Percentiles rank a stretch among this genome's conserved stretches.
phyloP scores from a whole-genome alignment of 1,140 invertebrate species.

The Cepaea nemoralis region DNA sequence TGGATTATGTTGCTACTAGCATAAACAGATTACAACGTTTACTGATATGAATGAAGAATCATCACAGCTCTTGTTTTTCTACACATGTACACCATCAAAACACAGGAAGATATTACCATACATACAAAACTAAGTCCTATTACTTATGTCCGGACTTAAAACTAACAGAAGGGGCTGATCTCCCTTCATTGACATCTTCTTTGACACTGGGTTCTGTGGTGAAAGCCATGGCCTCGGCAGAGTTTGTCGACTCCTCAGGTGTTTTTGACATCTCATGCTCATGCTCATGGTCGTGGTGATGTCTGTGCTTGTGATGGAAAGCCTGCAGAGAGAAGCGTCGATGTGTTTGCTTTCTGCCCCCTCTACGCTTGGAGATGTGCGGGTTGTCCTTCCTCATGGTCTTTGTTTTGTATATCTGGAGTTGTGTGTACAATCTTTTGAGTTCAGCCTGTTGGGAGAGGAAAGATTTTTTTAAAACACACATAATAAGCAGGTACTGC shows the following conservation, averaged over 20 bases:
- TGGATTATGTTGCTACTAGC: neutral
- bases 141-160: constrained; percentile 63
- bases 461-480: too few relatives aligned
- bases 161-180: constrained; percentile 59
- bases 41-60: neutral
- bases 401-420: constrained; percentile 86
- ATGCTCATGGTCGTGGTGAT: constrained; percentile 68
- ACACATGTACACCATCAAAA: neutral
- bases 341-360: constrained; percentile 92
- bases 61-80: neutral
- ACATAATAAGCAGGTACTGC: too few relatives aligned
- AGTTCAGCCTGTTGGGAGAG: constrained; percentile 80
- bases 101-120: neutral
- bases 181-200: constrained; percentile 52
- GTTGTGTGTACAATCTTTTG: constrained; percentile 90
- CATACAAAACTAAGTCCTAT: neutral
- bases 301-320: constrained; percentile 72
- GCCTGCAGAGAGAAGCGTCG: constrained; percentile 86
- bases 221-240: constrained; percentile 67
- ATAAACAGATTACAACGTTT: too few relatives aligned
- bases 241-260: constrained; percentile 74
- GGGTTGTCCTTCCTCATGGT: constrained; percentile 93
- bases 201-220: constrained; percentile 56
- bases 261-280: constrained; percentile 72
- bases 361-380: constrained; percentile 91